Base-by-base conservation (phyloP, 2,797 vertebrate species). In the Sandelia bainsii region DNA sequence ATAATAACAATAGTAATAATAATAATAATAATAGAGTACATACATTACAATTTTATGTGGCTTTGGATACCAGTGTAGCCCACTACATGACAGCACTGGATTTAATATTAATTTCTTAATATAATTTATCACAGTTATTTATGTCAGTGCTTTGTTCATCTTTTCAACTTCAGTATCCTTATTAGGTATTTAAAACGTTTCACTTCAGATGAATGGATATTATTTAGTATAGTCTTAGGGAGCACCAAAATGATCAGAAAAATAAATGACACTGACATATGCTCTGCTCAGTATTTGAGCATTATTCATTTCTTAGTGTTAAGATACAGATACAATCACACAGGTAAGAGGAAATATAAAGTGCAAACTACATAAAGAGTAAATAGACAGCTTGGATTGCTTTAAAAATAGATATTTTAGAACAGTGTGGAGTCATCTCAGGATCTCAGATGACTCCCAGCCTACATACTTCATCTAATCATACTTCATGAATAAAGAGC, bases 341-440 rank as follows among this genome's bases (percentile, higher is more conserved):
- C 39, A 83, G 72, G 85, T n/a, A 62, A 48, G 14, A 58, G 39
- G 27, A 69, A 37, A 50, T 66, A 45, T 93, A 93, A 94, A 93
- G 94, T 94, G 93, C 93, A 92, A 89, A 88, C 61, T 70, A 87
- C 65, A 72, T 61, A 61, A 80, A 78, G 42, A 37, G 27, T 65
- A 72, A 79, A 79, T 57, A 45, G 51, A 70, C 19, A 1, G 54
- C 9, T 77, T 71, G 25, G 20, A 61, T 46, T 50, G 32, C 60
- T 66, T 74, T 12, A 52, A 48, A 52, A 68, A 40, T 54, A 54
- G 19, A n/a, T 51, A 1, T 20, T 56, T 23, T 14, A 4, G 5
- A 53, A 14, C 8, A 2, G 11, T 8, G 32, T 19, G 19, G 20
- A 10, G 22, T 69, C 53, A 63, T 69, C 52, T 32, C 60, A 53